Evolutionary conservation across 2,888 invertebrate genomes (phyloP), one percentile per base, ranked within the genome.

Genomic region (Sarcophaga variegata): DNA sequence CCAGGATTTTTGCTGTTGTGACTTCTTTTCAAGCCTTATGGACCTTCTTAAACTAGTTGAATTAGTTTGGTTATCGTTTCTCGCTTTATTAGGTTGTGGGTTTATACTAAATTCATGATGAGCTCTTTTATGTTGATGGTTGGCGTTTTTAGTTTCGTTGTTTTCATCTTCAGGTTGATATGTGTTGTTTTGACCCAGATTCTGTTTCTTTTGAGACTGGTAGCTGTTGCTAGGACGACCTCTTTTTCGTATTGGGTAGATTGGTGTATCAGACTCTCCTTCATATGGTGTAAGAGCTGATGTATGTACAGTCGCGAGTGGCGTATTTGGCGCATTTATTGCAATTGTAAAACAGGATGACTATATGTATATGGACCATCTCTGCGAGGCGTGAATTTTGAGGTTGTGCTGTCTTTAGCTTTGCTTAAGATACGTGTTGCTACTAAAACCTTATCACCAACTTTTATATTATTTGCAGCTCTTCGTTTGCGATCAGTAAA

Each of bases 191-290:
- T 37, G 5, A 14, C 8, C 47, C 47, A 5, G 12, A 49, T 49
- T 49, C 4, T 49, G 47, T 49, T 49, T 49, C 47, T 49, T 49
- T 49, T 49, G 47, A 49, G 47, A 49, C 47, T 49, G 12, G 22
- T 70, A 11, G 70, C 54, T 71, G 71, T 62, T 74, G 22, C 20
- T 59, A 14, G 81, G 81, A 12, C 70, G 70, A 54, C 81, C 81
- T 54, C 81, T 54, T 54, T 64, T 81, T 22, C 81, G 27, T 4
- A 76, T 81, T 37, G 82, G 82, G 20, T 82, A 77, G 6, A 82
- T 71, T 17, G 82, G 76, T 3, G 20, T 59, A 25, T 17, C 10
- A 3, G 49, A 27, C 27, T 70, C 49, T 5, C 81, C 76, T 25
- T 76, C 70, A 64, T 82, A 82, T 22, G 54, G 70, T 12, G 62